A percentile compares a stretch with the other conserved stretches of the same genome.
phyloP scores from a whole-genome alignment of 1,140 invertebrate species.

The Macrosteles quadrilineatus region DNA sequence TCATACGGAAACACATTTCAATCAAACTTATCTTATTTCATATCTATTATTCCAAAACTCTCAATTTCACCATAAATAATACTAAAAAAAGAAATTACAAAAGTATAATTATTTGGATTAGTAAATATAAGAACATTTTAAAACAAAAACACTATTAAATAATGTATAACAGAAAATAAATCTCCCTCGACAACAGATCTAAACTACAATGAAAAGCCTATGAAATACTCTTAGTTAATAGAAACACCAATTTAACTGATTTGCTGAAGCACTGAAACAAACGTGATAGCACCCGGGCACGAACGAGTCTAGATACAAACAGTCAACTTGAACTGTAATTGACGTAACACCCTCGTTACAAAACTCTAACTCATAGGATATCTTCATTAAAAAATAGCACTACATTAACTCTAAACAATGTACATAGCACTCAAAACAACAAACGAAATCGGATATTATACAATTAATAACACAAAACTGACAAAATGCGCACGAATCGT shows the following conservation, averaged over 20 bases:
- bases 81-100: too few species aligned
- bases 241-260: neutral
- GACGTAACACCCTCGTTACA: constrained; percentile 15
- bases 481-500: neutral
- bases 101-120: too few species aligned
- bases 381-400: constrained; percentile 18
- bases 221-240: constrained; percentile 21
- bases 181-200: too few species aligned
- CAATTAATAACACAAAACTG: constrained; percentile 4
- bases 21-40: constrained; percentile 1
- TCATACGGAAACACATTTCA: constrained; percentile 2
- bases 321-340: constrained; percentile 1
- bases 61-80: too few species aligned
- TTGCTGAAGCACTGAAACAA: neutral
- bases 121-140: too few species aligned
- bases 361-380: constrained; percentile 5
- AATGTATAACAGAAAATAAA: too few species aligned
- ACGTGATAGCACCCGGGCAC: neutral
- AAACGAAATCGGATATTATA: neutral
- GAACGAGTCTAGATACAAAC: too few species aligned
- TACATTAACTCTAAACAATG: constrained; percentile 11
- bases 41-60: too few species aligned
- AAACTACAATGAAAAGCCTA: constrained; percentile 3
- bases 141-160: too few species aligned
- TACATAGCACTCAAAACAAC: constrained; percentile 16